Percentiles rank a stretch among this genome's conserved stretches.
These are phyloP conservation scores for Ennomos erosarius DNA, from an alignment of 2,888 invertebrate species.

Conservation along the genomic window DNA sequence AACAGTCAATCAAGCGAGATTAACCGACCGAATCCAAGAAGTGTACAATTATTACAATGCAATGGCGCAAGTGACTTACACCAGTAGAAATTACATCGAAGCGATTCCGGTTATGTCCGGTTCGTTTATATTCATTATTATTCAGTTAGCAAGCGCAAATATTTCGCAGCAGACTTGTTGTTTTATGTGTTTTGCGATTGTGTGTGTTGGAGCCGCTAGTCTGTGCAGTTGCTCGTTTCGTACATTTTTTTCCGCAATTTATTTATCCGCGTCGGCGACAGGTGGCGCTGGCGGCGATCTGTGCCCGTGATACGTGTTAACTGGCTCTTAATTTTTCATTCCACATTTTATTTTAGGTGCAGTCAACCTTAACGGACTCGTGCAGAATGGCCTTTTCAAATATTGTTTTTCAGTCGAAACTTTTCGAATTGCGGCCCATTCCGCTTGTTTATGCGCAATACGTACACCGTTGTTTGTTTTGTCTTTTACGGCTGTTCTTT, in stretches of 20 bases:
- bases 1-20: conserved; percentile 30
- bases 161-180: conserved; percentile 54
- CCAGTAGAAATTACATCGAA: conserved; percentile 48
- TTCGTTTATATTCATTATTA: conserved; percentile 47
- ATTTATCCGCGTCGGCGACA: conserved; percentile 71
- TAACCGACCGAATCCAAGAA: conserved; percentile 34
- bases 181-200: conserved; percentile 44
- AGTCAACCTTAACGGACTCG: conserved; percentile 50
- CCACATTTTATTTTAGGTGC: conserved; percentile 66
- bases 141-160: conserved; percentile 68
- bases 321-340: conserved; percentile 72
- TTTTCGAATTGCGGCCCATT: conserved; percentile 34
- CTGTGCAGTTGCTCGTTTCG: conserved; percentile 50
- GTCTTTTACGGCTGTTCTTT: conserved; percentile 22
- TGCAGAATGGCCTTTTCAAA: conserved; percentile 44
- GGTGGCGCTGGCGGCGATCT: conserved; percentile 70
- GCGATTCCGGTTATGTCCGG: conserved; percentile 50
- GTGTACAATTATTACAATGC: conserved; percentile 38
- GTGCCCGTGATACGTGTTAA: conserved; percentile 69
- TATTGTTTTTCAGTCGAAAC: conserved; percentile 45
- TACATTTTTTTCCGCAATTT: conserved; percentile 57
- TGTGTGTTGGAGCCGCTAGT: conserved; percentile 37
- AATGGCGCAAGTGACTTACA: conserved; percentile 38
- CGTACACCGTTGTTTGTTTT: conserved; percentile 14
- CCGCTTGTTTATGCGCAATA: conserved; percentile 30